Evolutionary conservation across 2,888 invertebrate genomes (phyloP).

Genomic region (Neuroscelio doddi): DNA sequence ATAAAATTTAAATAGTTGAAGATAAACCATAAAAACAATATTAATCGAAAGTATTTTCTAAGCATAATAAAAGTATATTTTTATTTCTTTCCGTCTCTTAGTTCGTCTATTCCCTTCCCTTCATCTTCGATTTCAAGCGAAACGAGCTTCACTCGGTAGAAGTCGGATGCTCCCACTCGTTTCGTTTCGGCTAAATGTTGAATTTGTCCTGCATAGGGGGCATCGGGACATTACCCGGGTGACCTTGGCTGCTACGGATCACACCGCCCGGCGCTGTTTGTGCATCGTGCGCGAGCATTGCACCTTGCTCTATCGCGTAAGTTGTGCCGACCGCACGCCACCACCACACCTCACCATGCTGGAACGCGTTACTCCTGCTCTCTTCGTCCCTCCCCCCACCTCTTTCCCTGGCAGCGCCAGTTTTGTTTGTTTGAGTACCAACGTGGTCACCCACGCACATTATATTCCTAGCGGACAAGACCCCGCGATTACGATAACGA

Average conservation of each 20-base stretch:
- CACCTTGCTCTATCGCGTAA: constrained; percentile 69
- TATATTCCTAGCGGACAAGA: constrained; percentile 16
- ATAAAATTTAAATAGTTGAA: too few relatives aligned
- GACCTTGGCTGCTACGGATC: constrained; percentile 67
- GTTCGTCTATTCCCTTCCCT: constrained; percentile 7
- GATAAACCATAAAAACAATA: too few relatives aligned
- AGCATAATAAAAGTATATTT: too few relatives aligned
- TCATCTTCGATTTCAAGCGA: constrained; percentile 8
- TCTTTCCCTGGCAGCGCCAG: constrained; percentile 27
- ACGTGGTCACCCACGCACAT: constrained; percentile 35
- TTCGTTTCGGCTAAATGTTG: constrained; percentile 55
- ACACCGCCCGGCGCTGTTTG: constrained; percentile 63
- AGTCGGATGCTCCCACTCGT: constrained; percentile 33
- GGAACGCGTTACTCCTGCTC: constrained; percentile 28
- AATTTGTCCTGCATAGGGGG: constrained; percentile 71
- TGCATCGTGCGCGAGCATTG: constrained; percentile 64
- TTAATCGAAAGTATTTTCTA: too few relatives aligned
- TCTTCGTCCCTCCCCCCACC: constrained; percentile 43
- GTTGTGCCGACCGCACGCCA: constrained; percentile 23
- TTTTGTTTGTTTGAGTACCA: constrained; percentile 39
- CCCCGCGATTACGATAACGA: constrained; percentile 18
- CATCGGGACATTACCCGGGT: constrained; percentile 72
- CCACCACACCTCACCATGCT: constrained; percentile 18
- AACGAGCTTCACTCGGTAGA: constrained; percentile 22
- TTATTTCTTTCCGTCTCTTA: constrained; percentile 5